Evolutionary conservation across 2,797 vertebrate species (phyloP).

Genomic region (Karalla daura): DNA sequence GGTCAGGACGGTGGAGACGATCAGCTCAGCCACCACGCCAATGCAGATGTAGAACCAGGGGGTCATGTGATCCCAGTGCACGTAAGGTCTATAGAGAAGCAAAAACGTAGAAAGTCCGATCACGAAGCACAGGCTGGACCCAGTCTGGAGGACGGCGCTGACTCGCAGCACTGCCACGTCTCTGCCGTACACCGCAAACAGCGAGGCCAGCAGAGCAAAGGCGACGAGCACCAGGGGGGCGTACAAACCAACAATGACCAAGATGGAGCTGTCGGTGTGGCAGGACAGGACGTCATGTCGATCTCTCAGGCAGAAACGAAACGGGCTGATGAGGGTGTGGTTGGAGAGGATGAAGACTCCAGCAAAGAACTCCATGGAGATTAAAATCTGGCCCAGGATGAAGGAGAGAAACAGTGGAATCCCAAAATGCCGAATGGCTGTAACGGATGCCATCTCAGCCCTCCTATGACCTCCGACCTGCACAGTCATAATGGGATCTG

Average conservation of each 20-base stretch:
- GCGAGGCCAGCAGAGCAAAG: conserved; percentile 55
- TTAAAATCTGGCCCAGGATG: no score
- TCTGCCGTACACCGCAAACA: conserved; percentile 31
- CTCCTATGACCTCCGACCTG: no score
- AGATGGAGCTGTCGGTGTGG: no score
- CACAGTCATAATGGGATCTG: no score
- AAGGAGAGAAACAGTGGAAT: no score
- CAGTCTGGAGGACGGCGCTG: conserved; percentile 35
- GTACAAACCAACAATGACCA: conserved; percentile 22
- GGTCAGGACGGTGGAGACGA: conserved; percentile 21
- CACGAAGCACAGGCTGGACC: conserved; percentile 27
- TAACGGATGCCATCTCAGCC: no score
- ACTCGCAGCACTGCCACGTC: conserved; percentile 33
- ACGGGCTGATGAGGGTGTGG: no score
- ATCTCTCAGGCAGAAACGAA: no score
- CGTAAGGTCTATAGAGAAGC: neutral
- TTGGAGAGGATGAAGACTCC: no score
- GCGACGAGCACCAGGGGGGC: conserved; percentile 44
- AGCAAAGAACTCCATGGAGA: no score
- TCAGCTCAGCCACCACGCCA: conserved; percentile 36
- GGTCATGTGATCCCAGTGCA: conserved; percentile 30
- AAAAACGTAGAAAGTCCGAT: conserved; percentile 30
- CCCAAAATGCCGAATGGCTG: no score
- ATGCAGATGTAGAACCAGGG: conserved; percentile 40
- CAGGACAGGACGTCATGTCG: no score